phyloP scores from a whole-genome alignment of 2,888 invertebrate species.

The Athetis lepigone region DNA sequence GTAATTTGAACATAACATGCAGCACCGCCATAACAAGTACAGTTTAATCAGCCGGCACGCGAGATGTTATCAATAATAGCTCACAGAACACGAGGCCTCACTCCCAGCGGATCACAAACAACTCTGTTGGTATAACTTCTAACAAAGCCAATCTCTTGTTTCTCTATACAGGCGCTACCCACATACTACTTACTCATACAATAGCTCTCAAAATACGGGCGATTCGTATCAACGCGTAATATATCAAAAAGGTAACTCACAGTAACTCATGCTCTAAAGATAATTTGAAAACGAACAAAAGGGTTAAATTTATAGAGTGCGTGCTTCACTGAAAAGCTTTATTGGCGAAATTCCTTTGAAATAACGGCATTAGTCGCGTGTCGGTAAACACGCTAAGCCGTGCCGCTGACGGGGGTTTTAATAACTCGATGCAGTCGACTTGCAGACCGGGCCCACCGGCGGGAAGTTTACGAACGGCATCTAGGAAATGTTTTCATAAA shows the following conservation, averaged over 20 bases:
- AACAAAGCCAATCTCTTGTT: conserved; percentile 15
- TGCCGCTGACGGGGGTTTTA: conserved; percentile 14
- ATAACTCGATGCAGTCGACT: conserved; percentile 38
- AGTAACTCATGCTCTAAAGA: conserved; percentile 57
- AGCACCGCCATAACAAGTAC: neutral
- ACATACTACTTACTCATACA: conserved; percentile 7
- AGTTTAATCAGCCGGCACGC: neutral
- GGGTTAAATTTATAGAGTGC: conserved; percentile 65
- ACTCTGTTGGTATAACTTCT: conserved; percentile 5
- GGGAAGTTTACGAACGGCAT: neutral
- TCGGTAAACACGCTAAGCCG: conserved; percentile 43
- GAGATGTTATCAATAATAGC: conserved; percentile 28
- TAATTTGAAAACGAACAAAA: conserved; percentile 65
- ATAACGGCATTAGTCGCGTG: conserved; percentile 55
- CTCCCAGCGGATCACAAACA: conserved; percentile 17
- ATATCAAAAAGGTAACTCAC: conserved; percentile 54
- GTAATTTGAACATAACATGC: neutral
- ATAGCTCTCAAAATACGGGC: conserved; percentile 24
- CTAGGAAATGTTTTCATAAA: neutral
- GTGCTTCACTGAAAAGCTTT: conserved; percentile 55
- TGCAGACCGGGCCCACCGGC: conserved; percentile 17
- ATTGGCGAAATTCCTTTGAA: conserved; percentile 53
- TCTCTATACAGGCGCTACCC: neutral
- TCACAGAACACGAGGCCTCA: neutral
- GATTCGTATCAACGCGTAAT: conserved; percentile 45